phyloP scores from a whole-genome alignment of 2,888 invertebrate genomes.

The Anthrax anthrax region DNA sequence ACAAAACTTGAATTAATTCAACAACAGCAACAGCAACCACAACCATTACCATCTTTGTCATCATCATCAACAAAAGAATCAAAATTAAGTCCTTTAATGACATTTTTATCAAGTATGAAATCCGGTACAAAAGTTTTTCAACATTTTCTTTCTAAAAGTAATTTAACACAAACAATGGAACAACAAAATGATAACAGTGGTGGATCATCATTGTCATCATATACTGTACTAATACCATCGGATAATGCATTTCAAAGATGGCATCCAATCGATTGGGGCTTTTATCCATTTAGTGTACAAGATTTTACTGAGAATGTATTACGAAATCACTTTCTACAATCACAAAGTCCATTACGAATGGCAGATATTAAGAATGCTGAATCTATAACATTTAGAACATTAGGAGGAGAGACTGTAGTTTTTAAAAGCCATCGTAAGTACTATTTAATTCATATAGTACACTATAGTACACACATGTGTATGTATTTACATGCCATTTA shows the following conservation, averaged over 20 bases:
- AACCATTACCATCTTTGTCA: conserved; percentile 16
- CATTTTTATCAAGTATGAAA: conserved; percentile 43
- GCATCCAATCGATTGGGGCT: conserved; percentile 57
- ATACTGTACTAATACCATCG: conserved; percentile 48
- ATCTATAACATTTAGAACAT: conserved; percentile 39
- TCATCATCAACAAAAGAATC: conserved; percentile 26
- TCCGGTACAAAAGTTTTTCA: conserved; percentile 49
- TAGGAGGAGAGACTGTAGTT: conserved; percentile 43
- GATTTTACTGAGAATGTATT: conserved; percentile 48
- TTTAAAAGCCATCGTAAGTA: conserved; percentile 44
- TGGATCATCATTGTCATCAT: conserved; percentile 22
- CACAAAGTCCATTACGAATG: conserved; percentile 38
- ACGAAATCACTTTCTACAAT: conserved; percentile 45
- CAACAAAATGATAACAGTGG: conserved; percentile 29
- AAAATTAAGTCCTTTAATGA: conserved; percentile 31
- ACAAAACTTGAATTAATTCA: conserved; percentile 25
- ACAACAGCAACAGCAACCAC: neutral
- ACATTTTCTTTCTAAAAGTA: conserved; percentile 45
- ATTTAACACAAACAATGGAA: conserved; percentile 43
- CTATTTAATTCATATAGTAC: no score
- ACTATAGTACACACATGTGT: no score
- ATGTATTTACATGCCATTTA: no score
- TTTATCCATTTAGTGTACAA: conserved; percentile 51
- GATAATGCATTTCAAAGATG: conserved; percentile 51
- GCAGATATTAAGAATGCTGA: conserved; percentile 38